These are phyloP conservation scores for Ctenicera cuprea DNA, from an alignment of 2,888 invertebrate genomes.

Conservation along the genomic window DNA sequence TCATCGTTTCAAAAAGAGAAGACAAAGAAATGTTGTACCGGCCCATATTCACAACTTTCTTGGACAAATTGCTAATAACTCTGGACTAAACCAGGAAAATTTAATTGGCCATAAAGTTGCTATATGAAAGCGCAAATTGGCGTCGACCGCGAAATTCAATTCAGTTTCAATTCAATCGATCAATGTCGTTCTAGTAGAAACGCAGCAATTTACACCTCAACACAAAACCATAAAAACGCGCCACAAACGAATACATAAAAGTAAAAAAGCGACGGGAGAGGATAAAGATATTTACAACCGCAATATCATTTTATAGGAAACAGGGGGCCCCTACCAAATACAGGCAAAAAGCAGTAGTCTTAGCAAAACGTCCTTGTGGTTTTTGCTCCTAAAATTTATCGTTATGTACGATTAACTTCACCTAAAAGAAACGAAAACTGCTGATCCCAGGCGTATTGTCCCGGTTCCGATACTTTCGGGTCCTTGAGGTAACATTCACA, in stretches of 20 bases:
- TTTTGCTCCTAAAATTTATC: conserved; percentile 23
- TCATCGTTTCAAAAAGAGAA: conserved; percentile 36
- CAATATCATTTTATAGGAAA: conserved; percentile 27
- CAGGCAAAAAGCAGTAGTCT: conserved; percentile 19
- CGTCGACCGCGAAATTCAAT: conserved; percentile 1
- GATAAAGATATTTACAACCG: conserved; percentile 38
- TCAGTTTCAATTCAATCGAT: conserved; percentile 30
- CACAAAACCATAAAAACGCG: conserved; percentile 30
- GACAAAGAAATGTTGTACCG: conserved; percentile 22
- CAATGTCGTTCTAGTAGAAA: conserved; percentile 8
- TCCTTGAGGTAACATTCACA: conserved; percentile 29
- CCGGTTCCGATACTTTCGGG: neutral
- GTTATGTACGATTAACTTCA: conserved; percentile 24
- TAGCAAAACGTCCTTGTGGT: neutral
- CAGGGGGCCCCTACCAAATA: neutral
- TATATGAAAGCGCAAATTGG: neutral
- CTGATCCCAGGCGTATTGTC: conserved; percentile 10
- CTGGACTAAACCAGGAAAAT: neutral
- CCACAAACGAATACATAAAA: conserved; percentile 24
- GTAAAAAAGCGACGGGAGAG: conserved; percentile 18
- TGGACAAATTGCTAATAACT: neutral
- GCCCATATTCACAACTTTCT: neutral
- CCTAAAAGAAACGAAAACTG: conserved; percentile 26
- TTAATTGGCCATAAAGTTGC: neutral
- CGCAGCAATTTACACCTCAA: conserved; percentile 35